These are phyloP conservation scores for Bergia sp. DNA, from an alignment of 92 coral and sea anemone genomes.

Conservation along the genomic window DNA sequence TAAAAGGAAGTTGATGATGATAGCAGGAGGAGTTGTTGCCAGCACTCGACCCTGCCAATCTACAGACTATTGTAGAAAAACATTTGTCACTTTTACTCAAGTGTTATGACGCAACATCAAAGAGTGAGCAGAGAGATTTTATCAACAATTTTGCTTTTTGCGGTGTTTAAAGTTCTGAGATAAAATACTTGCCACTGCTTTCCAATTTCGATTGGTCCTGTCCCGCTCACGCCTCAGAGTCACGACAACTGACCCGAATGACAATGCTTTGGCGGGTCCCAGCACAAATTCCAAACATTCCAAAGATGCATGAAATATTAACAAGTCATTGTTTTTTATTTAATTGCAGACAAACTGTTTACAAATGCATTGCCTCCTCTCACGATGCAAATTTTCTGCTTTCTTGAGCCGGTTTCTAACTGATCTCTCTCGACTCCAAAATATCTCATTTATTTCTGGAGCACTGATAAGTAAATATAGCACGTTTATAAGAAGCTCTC, in stretches of 20 bases:
- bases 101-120: slow-evolving; percentile 23
- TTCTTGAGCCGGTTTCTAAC: slow-evolving; percentile 16
- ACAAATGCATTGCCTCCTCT: slow-evolving; percentile 19
- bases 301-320: slow-evolving; percentile 38
- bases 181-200: slow-evolving; percentile 3
- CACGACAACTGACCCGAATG: neutral
- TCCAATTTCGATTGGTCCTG: neutral
- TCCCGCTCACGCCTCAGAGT: neutral
- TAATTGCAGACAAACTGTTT: slow-evolving; percentile 25
- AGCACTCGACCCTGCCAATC: neutral
- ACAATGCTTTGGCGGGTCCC: slow-evolving; percentile 21
- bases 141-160: slow-evolving; percentile 12
- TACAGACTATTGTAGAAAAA: neutral
- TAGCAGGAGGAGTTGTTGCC: neutral
- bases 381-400: slow-evolving; percentile 24
- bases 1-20: neutral
- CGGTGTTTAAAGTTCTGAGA: slow-evolving; percentile 4
- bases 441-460: slow-evolving; percentile 14
- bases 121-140: slow-evolving; percentile 27
- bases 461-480: slow-evolving; percentile 3
- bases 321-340: slow-evolving; percentile 50
- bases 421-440: neutral
- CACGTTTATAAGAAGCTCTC: neutral
- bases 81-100: neutral
- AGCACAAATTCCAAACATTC: slow-evolving; percentile 56